A percentile compares a stretch with the other conserved stretches of the same genome.
Conservation (phyloP, 2,888 invertebrate genomes). For the Chrysolina oricalcia region DNA sequence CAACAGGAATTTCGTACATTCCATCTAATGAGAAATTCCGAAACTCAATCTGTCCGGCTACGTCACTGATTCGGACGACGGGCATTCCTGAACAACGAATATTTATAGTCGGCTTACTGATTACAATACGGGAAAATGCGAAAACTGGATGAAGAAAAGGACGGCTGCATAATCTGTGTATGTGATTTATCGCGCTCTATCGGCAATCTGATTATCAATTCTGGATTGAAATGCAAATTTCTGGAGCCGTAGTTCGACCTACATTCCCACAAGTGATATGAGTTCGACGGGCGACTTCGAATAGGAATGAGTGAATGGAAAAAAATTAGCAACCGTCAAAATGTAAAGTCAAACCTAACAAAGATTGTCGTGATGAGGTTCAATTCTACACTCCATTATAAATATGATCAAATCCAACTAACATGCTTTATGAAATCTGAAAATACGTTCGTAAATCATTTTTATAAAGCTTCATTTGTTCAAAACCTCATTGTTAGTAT, state of each 20-base stretch:
- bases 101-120: constrained; percentile 47
- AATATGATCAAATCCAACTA: too few species aligned
- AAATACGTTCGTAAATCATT: too few species aligned
- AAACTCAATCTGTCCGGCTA: background rate
- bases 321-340: background rate
- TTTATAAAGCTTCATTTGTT: too few species aligned
- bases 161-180: constrained; percentile 46
- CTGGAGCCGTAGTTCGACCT: constrained; percentile 18
- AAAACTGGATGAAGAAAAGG: constrained; percentile 46
- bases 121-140: constrained; percentile 43
- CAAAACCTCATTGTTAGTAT: too few species aligned
- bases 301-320: background rate
- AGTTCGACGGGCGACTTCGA: background rate
- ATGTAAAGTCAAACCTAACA: background rate
- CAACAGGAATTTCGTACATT: background rate
- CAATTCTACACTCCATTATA: too few species aligned
- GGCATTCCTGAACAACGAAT: constrained; percentile 45
- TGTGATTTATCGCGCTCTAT: constrained; percentile 45
- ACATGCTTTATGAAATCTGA: too few species aligned
- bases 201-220: constrained; percentile 44
- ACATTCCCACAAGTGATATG: background rate
- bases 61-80: constrained; percentile 20
- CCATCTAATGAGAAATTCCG: background rate
- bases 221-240: constrained; percentile 41
- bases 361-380: background rate